phyloP scores from a whole-genome alignment of 1,140 invertebrate genomes.

The Pinna nobilis region DNA sequence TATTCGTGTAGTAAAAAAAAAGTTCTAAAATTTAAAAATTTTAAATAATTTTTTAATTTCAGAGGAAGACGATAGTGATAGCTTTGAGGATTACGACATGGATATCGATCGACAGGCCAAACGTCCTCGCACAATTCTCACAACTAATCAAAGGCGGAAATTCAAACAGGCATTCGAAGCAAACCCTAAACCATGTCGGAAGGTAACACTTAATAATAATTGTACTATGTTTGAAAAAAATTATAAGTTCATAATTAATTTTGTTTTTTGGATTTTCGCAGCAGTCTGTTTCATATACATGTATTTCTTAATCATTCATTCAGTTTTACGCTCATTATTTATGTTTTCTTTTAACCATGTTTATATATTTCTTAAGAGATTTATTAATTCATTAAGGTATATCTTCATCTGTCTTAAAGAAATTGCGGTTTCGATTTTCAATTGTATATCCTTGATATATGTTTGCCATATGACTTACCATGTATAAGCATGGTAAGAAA shows the following conservation, averaged over 20 bases:
- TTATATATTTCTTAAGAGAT: no score
- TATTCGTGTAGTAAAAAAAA: no score
- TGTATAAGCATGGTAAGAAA: no score
- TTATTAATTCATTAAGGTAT: no score
- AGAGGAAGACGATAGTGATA: constrained; percentile 38
- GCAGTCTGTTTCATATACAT: neutral
- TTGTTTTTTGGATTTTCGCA: neutral
- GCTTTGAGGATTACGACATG: constrained; percentile 40
- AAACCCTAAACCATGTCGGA: constrained; percentile 44
- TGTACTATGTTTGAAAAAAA: neutral
- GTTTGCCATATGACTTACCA: no score
- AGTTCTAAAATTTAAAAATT: neutral
- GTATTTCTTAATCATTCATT: no score
- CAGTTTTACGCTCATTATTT: no score
- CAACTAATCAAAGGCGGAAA: constrained; percentile 40
- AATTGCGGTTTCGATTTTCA: no score
- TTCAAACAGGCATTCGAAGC: constrained; percentile 45
- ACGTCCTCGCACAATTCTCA: constrained; percentile 43
- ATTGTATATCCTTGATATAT: no score
- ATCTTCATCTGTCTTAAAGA: no score
- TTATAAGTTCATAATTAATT: neutral
- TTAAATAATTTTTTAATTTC: constrained; percentile 20
- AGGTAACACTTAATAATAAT: constrained; percentile 14
- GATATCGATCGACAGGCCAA: constrained; percentile 41
- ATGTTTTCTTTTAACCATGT: no score